Evolutionary conservation across 1,140 invertebrate species (phyloP), one percentile per base, ranked within the genome.

Genomic region (Heliconius melpomene): DNA sequence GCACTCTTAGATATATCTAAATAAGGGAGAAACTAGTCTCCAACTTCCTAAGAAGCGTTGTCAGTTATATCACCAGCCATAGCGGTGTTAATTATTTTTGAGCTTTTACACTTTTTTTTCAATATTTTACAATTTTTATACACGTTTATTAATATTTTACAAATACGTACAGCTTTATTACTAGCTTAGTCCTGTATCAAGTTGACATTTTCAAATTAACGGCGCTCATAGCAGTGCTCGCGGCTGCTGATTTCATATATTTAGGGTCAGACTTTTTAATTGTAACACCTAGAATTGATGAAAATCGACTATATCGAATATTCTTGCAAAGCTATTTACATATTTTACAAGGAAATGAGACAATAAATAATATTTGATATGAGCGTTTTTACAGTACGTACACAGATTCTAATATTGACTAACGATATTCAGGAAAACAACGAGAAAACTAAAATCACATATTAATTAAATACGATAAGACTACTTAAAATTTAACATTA

Each of bases 311-410:
- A 66, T 11, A 66, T 13, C 60, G 23, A 87, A 85, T 84, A 88
- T 86, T 83, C 85, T 88, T 89, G 88, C 86, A 86, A 86, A 87
- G 88, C 84, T 93, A 93, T 93, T 90, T 93, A 93, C 92, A 93
- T 93, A 91, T 93, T 89, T 89, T 93, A 93, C 92, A 93, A 91
- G 83, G 88, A 81, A 90, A 91, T 88, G 89, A 90, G 91, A 91
- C 85, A 85, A 81, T 91, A 90, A 89, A 90, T 89, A 87, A 88
- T 86, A 90, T 89, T 89, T 89, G 90, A 92, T 91, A 91, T 90
- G 90, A 90, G 89, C 86, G 82, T 88, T 82, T 82, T 84, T 86
- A 87, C 85, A 88, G 79, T 90, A 85, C 84, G 82, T 82, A 79
- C 23, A 80, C 77, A 79, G 72, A 70, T 72, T 77, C 72, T 72